These are phyloP conservation scores for Bombyx mori DNA, from an alignment of 1,140 invertebrate species.

Conservation along the genomic window DNA sequence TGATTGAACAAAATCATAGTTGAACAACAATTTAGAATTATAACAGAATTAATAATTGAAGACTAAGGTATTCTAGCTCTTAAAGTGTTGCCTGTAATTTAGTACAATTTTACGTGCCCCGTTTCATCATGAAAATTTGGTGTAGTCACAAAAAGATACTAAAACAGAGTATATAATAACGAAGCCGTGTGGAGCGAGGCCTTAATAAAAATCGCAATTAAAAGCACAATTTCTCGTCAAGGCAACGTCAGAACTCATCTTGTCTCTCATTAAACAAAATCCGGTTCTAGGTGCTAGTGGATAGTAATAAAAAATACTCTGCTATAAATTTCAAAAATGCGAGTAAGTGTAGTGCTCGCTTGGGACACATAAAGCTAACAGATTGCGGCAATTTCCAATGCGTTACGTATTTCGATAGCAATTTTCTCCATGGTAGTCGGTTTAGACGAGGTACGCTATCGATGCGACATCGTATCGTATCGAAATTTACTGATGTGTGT, in stretches of 20 bases:
- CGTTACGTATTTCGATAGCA: conserved; percentile 45
- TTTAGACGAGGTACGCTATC: too few species aligned
- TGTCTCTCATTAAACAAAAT: conserved; percentile 15
- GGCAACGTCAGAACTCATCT: conserved; percentile 12
- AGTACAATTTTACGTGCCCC: not conserved
- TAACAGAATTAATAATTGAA: not conserved
- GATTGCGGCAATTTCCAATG: conserved; percentile 54
- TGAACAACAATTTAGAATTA: not conserved
- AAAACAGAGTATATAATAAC: not conserved
- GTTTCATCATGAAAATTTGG: not conserved
- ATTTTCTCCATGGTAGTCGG: conserved; percentile 20
- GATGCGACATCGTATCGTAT: too few species aligned
- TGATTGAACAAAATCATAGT: too few species aligned
- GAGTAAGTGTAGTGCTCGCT: conserved; percentile 28
- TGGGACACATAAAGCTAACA: conserved; percentile 48
- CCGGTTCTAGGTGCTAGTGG: conserved; percentile 6
- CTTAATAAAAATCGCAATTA: conserved; percentile 8
- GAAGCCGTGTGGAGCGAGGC: not conserved
- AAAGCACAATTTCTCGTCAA: conserved; percentile 15
- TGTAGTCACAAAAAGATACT: not conserved
- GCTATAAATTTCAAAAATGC: conserved; percentile 40
- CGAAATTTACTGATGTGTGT: too few species aligned
- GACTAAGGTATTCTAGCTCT: not conserved
- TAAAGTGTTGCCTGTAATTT: not conserved
- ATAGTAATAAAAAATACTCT: conserved; percentile 28